These are phyloP conservation scores for Aphelocoma coerulescens DNA, from an alignment of 2,113 vertebrate species.

Conservation along the genomic window DNA sequence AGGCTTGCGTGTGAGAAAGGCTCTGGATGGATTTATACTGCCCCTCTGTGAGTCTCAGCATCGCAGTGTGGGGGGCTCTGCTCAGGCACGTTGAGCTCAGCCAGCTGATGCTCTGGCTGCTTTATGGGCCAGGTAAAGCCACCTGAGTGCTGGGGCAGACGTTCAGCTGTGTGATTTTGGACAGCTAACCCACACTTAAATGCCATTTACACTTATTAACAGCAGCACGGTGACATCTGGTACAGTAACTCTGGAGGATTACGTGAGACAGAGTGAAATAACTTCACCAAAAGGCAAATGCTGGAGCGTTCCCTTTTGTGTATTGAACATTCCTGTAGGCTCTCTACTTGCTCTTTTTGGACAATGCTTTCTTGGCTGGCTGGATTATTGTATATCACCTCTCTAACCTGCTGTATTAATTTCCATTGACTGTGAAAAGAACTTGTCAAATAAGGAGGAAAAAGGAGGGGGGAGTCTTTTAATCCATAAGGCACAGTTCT, in stretches of 20 bases:
- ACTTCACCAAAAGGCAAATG: slow-evolving; percentile 29
- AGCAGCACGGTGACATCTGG: neutral
- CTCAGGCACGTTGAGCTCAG: neutral
- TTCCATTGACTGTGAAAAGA: slow-evolving; percentile 58
- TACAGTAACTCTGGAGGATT: slow-evolving; percentile 14
- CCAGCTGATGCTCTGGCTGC: neutral
- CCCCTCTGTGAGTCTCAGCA: neutral
- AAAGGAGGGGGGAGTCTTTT: neutral
- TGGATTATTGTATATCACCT: slow-evolving; percentile 60
- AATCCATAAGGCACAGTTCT: slow-evolving; percentile 17
- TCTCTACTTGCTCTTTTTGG: slow-evolving; percentile 31
- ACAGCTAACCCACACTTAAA: neutral
- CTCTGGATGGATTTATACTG: neutral
- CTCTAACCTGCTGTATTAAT: slow-evolving; percentile 64
- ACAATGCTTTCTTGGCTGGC: slow-evolving; percentile 29
- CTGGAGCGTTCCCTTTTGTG: neutral
- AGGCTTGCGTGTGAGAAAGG: neutral
- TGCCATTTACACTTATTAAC: neutral
- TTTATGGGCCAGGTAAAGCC: neutral
- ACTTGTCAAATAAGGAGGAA: slow-evolving; percentile 40
- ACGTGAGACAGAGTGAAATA: slow-evolving; percentile 39
- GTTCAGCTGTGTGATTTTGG: neutral
- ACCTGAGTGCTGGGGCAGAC: neutral
- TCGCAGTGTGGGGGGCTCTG: rapidly evolving
- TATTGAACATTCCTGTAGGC: slow-evolving; percentile 39